phyloP scores from a whole-genome alignment of 1,140 invertebrate genomes.

The Sogatella furcifera region DNA sequence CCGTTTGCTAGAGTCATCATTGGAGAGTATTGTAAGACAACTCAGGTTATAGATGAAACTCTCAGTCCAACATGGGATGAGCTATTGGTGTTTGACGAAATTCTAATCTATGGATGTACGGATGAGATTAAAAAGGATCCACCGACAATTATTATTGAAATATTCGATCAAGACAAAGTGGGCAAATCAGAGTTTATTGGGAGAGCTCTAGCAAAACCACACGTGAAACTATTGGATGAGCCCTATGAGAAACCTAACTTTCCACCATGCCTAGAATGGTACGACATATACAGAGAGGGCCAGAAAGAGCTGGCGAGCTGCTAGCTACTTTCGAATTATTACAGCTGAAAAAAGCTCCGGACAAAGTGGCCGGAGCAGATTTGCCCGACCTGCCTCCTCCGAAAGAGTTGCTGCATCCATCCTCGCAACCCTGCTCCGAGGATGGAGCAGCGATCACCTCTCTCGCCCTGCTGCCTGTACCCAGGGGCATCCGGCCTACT shows the following conservation, averaged over 20 bases:
- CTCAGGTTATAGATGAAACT: slow-evolving; percentile 82
- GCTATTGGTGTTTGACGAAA: slow-evolving; percentile 66
- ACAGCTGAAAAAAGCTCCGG: slow-evolving; percentile 3
- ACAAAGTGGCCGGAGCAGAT: slow-evolving; percentile 20
- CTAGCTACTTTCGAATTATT: slow-evolving; percentile 78
- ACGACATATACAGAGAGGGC: slow-evolving; percentile 65
- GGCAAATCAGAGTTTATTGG: slow-evolving; percentile 78
- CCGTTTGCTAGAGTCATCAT: slow-evolving; percentile 75
- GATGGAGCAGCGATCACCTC: slow-evolving; percentile 31
- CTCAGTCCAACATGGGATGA: slow-evolving; percentile 88
- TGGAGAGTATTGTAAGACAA: slow-evolving; percentile 64
- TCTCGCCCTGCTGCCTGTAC: slow-evolving; percentile 66
- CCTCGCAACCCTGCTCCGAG: slow-evolving; percentile 9
- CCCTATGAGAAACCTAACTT: slow-evolving; percentile 53
- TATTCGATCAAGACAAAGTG: slow-evolving; percentile 86
- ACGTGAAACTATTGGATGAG: slow-evolving; percentile 60
- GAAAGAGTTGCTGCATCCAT: slow-evolving; percentile 27
- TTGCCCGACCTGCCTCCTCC: slow-evolving; percentile 36
- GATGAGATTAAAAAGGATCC: slow-evolving; percentile 72
- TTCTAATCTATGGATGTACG: slow-evolving; percentile 63
- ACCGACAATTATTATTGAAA: slow-evolving; percentile 72
- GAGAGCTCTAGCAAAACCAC: slow-evolving; percentile 58
- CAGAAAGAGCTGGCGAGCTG: slow-evolving; percentile 70
- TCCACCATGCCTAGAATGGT: slow-evolving; percentile 70
- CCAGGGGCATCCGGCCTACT: slow-evolving; percentile 67